phyloP scores from a whole-genome alignment of 2,888 invertebrate species.

The Hanleya hanleyi region DNA sequence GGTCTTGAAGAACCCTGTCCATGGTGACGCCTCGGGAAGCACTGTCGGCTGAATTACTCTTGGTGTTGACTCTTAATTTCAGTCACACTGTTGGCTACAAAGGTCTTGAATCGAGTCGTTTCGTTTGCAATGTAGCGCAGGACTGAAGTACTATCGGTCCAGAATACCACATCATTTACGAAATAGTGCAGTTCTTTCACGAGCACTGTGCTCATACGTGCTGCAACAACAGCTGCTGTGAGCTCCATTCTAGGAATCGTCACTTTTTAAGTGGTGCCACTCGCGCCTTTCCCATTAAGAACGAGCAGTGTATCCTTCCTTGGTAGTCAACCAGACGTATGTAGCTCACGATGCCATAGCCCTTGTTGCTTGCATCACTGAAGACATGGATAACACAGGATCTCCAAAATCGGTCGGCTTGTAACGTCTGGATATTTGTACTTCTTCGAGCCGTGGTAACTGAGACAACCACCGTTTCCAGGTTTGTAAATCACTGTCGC shows the following conservation, averaged over 20 bases:
- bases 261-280: conserved; percentile 27
- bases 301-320: conserved; percentile 30
- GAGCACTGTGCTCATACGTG: conserved; percentile 10
- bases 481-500: neutral
- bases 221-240: conserved; percentile 27
- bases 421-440: conserved; percentile 32
- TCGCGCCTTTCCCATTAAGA: conserved; percentile 31
- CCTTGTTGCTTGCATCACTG: conserved; percentile 32
- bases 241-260: conserved; percentile 37
- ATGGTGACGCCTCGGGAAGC: conserved; percentile 21
- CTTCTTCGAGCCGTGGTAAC: conserved; percentile 11
- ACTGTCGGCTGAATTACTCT: conserved; percentile 20
- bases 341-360: conserved; percentile 32
- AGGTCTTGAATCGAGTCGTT: conserved; percentile 32
- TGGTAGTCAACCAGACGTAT: conserved; percentile 20
- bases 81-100: conserved; percentile 30
- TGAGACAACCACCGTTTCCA: conserved; percentile 22
- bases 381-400: conserved; percentile 29
- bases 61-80: conserved; percentile 15
- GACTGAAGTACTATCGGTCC: conserved; percentile 26
- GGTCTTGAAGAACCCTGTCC: neutral
- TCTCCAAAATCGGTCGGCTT: conserved; percentile 30
- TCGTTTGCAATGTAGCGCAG: conserved; percentile 23
- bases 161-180: conserved; percentile 8
- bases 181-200: conserved; percentile 14